Conservation (phyloP, 2,113 vertebrate genomes). For the Gymnorhina tibicen region DNA sequence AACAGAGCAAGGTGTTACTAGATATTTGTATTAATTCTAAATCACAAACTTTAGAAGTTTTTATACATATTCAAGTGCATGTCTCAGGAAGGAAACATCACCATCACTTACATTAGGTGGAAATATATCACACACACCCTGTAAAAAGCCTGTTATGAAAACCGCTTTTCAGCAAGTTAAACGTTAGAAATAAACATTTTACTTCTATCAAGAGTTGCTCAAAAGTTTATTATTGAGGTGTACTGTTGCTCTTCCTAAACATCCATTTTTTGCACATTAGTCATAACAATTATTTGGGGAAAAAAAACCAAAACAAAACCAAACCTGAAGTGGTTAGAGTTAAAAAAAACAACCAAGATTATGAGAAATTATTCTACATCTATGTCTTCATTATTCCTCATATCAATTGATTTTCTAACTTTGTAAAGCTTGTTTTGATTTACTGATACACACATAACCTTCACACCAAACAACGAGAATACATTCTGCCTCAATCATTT, state of each 20-base stretch:
- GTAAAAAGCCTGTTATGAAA: not conserved
- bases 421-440: conserved; percentile 55
- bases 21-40: not conserved
- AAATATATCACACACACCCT: accelerated
- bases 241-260: not conserved
- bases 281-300: not conserved
- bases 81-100: not conserved
- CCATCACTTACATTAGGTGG: accelerated
- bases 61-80: accelerated
- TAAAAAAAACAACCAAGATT: not conserved
- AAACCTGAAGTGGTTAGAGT: not conserved
- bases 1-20: not conserved
- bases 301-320: not conserved
- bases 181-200: not conserved
- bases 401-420: conserved; percentile 44
- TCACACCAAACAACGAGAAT: conserved; percentile 39
- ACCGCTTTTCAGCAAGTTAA: not conserved
- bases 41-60: not conserved
- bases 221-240: not conserved
- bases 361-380: not conserved
- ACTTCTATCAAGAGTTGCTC: not conserved
- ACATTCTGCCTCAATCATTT: conserved; percentile 21
- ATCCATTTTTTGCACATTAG: not conserved
- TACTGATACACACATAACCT: conserved; percentile 29
- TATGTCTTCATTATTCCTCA: not conserved